Percentiles rank a stretch among this genome's conserved stretches.
These are phyloP conservation scores for Zelostemma sp. DNA, from an alignment of 1,140 invertebrate genomes.

Conservation along the genomic window DNA sequence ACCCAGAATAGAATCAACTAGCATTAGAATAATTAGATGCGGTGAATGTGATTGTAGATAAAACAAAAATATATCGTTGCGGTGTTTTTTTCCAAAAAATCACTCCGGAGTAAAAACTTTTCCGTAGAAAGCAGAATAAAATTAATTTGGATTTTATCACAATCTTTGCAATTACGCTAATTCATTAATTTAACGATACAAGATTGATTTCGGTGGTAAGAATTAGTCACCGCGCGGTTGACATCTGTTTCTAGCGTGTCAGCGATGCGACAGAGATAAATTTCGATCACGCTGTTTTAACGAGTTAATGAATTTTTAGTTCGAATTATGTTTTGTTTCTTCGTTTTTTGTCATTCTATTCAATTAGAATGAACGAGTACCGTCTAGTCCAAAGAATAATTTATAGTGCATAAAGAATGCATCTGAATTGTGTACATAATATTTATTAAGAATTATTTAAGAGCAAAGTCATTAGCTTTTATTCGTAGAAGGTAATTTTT, in stretches of 20 bases:
- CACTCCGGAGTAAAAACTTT: not conserved
- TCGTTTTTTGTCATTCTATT: constrained; percentile 56
- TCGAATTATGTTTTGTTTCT: constrained; percentile 52
- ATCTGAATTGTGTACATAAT: not conserved
- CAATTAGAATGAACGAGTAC: constrained; percentile 59
- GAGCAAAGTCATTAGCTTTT: not conserved
- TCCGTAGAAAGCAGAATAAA: not conserved
- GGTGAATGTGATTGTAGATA: constrained; percentile 36
- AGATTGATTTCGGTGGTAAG: not conserved
- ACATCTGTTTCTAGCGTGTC: not conserved
- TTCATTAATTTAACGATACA: not conserved
- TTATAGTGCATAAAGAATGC: constrained; percentile 1
- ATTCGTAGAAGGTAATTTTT: not conserved
- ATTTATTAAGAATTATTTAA: not conserved
- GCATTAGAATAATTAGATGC: constrained; percentile 20
- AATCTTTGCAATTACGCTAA: not conserved
- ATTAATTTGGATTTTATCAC: no score
- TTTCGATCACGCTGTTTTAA: constrained; percentile 18
- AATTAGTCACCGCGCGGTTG: not conserved
- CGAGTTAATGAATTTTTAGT: constrained; percentile 37
- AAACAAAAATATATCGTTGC: not conserved
- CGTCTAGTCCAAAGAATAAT: constrained; percentile 60
- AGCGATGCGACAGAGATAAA: not conserved
- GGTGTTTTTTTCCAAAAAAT: constrained; percentile 8
- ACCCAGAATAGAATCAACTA: constrained; percentile 15